Evolutionary conservation across 2,113 vertebrate species (phyloP).

Genomic region (Spilogale gracilis): DNA sequence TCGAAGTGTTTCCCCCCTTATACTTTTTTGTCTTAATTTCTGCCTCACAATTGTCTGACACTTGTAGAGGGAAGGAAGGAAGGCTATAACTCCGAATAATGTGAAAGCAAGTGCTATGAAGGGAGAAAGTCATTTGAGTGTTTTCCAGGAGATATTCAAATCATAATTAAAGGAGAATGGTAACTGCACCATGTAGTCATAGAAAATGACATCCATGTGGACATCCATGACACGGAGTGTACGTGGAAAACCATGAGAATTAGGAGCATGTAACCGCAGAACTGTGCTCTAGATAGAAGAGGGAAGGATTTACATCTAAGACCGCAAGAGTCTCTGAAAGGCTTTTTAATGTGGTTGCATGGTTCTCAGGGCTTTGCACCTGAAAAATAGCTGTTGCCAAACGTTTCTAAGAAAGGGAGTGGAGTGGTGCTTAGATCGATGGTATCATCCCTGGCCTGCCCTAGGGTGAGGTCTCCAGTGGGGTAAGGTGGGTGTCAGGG

Average conservation of each 20-base stretch:
- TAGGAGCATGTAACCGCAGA: not conserved
- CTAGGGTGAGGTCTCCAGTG: not conserved
- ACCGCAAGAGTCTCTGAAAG: not conserved
- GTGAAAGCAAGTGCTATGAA: not conserved
- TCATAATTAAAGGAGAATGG: not conserved
- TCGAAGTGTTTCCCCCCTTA: not conserved
- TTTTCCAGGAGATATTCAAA: not conserved
- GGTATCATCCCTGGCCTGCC: too few species aligned
- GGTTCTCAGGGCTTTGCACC: not conserved
- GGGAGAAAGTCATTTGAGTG: not conserved
- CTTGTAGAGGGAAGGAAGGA: not conserved
- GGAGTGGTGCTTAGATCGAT: too few species aligned
- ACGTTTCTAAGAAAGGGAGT: not conserved
- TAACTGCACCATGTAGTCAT: not conserved
- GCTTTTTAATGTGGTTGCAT: not conserved
- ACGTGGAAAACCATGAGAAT: rapidly evolving
- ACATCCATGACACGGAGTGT: not conserved
- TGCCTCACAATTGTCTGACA: not conserved
- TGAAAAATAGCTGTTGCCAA: not conserved
- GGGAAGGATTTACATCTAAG: not conserved
- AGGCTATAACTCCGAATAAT: not conserved
- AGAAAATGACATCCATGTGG: not conserved
- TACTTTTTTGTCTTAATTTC: not conserved
- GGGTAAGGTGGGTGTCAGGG: not conserved
- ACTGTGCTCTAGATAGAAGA: not conserved